phyloP scores from a whole-genome alignment of 1,140 invertebrate species.

The Papilio polytes region DNA sequence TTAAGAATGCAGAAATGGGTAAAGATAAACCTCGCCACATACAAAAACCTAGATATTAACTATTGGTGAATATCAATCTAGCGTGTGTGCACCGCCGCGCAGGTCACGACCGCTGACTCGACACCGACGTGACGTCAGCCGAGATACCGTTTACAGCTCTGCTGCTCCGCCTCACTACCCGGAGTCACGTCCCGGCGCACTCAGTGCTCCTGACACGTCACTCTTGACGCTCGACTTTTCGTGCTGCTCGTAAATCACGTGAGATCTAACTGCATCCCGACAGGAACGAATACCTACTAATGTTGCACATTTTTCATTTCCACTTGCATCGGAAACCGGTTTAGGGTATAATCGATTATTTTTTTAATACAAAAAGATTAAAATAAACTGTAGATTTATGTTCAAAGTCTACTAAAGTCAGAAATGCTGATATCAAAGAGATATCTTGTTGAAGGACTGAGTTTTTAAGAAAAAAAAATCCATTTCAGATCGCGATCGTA shows the following conservation, averaged over 20 bases:
- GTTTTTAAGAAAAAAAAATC: neutral
- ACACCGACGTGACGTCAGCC: neutral
- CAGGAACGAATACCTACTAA: neutral
- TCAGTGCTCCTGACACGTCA: neutral
- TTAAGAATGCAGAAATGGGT: neutral
- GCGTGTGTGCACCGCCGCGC: neutral
- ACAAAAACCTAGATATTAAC: neutral
- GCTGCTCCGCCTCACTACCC: neutral
- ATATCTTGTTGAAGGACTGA: neutral
- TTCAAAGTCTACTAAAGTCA: too few relatives aligned
- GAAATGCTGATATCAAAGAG: neutral
- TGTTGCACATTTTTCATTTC: slow-evolving; percentile 35
- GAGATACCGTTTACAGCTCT: neutral
- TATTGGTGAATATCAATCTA: neutral
- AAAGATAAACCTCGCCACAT: neutral
- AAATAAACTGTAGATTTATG: neutral
- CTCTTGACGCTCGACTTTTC: neutral
- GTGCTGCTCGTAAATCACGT: slow-evolving; percentile 34
- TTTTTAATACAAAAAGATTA: too few relatives aligned
- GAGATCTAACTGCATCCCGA: slow-evolving; percentile 27
- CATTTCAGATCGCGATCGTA: neutral
- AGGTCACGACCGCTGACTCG: neutral
- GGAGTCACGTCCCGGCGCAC: slow-evolving; percentile 25
- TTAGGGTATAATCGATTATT: neutral
- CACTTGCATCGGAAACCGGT: slow-evolving; percentile 14